Base-by-base conservation (phyloP, 2,113 vertebrate genomes). In the Brachyhypopomus gauderio region DNA sequence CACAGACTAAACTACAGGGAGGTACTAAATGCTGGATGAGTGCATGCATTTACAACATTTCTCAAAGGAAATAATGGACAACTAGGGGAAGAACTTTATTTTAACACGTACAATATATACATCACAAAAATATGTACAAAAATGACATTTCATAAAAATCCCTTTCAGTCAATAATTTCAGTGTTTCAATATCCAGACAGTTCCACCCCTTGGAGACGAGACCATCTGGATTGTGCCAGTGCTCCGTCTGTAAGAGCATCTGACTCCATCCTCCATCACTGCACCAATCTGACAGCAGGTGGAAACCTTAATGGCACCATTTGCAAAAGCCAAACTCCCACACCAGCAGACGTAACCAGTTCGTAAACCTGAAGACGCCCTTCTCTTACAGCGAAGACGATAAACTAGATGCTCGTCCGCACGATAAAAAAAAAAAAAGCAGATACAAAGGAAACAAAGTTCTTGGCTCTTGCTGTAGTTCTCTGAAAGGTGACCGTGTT, bases 41-140 rank as follows among this genome's bases (percentile, higher is more conserved):
- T 52, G 1, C 12, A 14, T 52, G 45, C 9, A 52, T 52, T 52
- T 52, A 14, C 52, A 27, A 64, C 30, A 30, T 30, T 30, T 30
- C 30, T 30, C 27, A 78, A 1, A 75, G 1, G 9, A 16, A 52
- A 36, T 23, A 19, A 38, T 25, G 5, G 3, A 63, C 5, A 36
- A 5, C 5, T 45, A 52, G 19, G 6, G 48, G 60, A 67, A 9
- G 83, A 85, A 60, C 79, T 89, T 86, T 88, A 86, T 88, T 85
- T 89, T 81, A 87, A 84, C 86, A 91, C 86, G 73, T 83, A 91
- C 86, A 86, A 72, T 79, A 88, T 84, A 92, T 76, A 78, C 59
- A 22, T 86, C 89, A 78, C 60, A 87, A 62, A 86, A 82, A 84
- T 86, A 86, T 72, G 72, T 89, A 92, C 80, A 92, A 91, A 92